Evolutionary conservation across 1,140 invertebrate genomes (phyloP).

Genomic region (Drosophila albomicans): DNA sequence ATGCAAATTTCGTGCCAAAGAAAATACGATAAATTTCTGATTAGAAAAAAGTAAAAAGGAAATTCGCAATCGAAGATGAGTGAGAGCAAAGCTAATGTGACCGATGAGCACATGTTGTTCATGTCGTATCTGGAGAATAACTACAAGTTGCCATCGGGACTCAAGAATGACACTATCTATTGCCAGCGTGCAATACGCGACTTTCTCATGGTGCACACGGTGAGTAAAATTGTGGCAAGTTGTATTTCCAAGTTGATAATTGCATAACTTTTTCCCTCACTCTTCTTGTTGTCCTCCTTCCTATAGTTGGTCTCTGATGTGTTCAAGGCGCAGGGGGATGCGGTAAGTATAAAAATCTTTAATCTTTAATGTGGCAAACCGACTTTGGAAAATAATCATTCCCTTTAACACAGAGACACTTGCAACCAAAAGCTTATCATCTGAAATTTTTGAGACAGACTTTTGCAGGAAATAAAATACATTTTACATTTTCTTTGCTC

Average conservation of each 20-base stretch:
- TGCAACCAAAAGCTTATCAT: no score
- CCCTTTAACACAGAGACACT: not conserved
- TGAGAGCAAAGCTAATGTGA: conserved; percentile 27
- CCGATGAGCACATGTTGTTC: conserved; percentile 44
- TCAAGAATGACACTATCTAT: conserved; percentile 81
- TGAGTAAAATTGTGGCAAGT: conserved; percentile 45
- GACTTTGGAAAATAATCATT: no score
- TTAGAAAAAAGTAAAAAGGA: no score
- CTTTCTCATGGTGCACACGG: conserved; percentile 79
- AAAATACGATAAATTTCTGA: no score
- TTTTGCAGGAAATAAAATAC: no score
- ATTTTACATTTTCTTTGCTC: no score
- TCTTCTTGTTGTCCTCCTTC: not conserved
- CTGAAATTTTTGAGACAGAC: no score
- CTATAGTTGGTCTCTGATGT: conserved; percentile 76
- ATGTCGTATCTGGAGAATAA: conserved; percentile 70
- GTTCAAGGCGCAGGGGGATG: conserved; percentile 73
- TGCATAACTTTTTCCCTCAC: not conserved
- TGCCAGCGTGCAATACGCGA: conserved; percentile 78
- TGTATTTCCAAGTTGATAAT: not conserved
- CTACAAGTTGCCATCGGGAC: conserved; percentile 70
- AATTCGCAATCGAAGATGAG: conserved; percentile 36
- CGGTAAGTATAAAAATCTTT: conserved; percentile 55
- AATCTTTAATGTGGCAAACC: not conserved
- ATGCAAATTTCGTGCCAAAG: no score